Evolutionary conservation across 1,140 invertebrate species (phyloP), one percentile per base, ranked within the genome.

Genomic region (Drosophila ercepeae): DNA sequence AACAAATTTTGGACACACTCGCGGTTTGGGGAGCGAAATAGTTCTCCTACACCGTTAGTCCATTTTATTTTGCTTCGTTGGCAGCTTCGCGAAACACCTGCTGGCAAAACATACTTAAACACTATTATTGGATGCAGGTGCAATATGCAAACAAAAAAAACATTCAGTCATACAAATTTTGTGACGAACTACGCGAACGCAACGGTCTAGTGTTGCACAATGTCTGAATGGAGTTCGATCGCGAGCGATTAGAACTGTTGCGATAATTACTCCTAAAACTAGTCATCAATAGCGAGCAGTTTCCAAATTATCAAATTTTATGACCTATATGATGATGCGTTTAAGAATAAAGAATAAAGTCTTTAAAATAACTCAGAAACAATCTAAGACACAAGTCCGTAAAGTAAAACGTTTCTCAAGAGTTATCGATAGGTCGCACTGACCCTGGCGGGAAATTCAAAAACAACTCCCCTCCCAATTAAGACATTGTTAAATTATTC

Each of bases 111-210:
- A 29, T 13, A 9, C 29, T n/a, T 18, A 4, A 39, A 8, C 16
- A 42, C 39, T 18, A 18, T 16, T 16, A 42, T 18, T 16, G 16
- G 4, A 9, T 14, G 14, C 39, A 42, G 16, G 39, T 42, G 39
- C 52, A 44, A 19, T 6, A 14, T 6, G 39, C 14, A 13, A 44
- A 19, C 6, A 54, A 19, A 54, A 29, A 42, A 18, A 29, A 8
- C 23, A 42, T 18, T 2, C 39, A 54, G 16, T 21, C 14, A 23
- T 23, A 39, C 36, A 23, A 42, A 23, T 18, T 18, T 18, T 7
- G 39, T 27, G 13, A 54, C 36, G 21, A 54, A 44, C 36, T 54
- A 54, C 52, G 52, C 52, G 52, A 54, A 21, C 52, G 52, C 52
- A 29, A 44, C 39, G 14, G 52, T 16, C 16, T n/a, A 14, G 16